Evolutionary conservation across 2,888 invertebrate genomes (phyloP).

Genomic region (Troides oblongomaculatus): DNA sequence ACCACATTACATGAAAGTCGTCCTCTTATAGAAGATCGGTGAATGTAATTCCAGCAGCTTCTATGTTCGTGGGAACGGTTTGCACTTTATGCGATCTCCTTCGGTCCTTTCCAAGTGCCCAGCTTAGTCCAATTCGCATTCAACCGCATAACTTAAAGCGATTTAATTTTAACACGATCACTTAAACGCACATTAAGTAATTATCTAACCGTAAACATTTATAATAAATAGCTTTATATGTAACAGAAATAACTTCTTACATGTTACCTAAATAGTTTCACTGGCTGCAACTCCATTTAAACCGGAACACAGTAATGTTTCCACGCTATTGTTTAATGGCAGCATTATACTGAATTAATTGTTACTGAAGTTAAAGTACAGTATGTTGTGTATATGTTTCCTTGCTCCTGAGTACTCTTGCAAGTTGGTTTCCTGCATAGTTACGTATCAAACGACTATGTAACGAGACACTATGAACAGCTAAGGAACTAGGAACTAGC

Average conservation of each 20-base stretch:
- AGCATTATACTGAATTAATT: no score
- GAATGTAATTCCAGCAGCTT: not conserved
- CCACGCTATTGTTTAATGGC: no score
- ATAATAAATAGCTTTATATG: not conserved
- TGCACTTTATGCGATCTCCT: not conserved
- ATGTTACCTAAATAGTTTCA: no score
- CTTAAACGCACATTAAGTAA: not conserved
- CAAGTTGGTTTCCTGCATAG: conserved; percentile 2
- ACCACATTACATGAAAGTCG: no score
- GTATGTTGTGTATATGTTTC: not conserved
- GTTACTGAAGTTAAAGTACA: no score
- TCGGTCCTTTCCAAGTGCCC: not conserved
- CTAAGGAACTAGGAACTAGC: conserved; percentile 21
- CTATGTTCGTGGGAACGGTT: not conserved
- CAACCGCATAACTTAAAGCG: not conserved
- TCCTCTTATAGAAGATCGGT: not conserved
- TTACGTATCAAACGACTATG: conserved; percentile 13
- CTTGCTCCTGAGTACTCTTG: not conserved
- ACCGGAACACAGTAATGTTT: no score
- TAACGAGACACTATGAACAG: conserved; percentile 1
- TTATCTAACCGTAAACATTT: not conserved
- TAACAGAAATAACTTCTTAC: not conserved
- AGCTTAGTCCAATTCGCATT: not conserved
- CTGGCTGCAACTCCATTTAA: no score
- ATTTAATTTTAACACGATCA: not conserved